phyloP scores from a whole-genome alignment of 2,113 vertebrate genomes.

The Ochotona princeps region DNA sequence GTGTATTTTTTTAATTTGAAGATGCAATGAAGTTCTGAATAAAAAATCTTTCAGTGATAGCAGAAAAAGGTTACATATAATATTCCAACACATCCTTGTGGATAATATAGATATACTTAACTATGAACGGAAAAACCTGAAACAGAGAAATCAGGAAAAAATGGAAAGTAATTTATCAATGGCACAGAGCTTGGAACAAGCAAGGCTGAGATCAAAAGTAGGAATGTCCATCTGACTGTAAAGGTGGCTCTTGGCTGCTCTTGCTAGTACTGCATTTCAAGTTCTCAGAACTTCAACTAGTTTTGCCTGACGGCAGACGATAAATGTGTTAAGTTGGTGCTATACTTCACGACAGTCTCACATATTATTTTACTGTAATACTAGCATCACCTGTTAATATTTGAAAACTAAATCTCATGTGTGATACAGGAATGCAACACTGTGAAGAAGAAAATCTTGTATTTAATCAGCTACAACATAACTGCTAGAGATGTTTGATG shows the following conservation, averaged over 20 bases:
- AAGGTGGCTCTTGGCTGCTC: background rate
- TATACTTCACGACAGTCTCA: background rate
- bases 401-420: background rate
- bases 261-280: background rate
- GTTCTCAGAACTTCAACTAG: background rate
- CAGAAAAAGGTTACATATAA: accelerated
- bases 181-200: background rate
- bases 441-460: background rate
- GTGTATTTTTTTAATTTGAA: background rate
- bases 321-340: background rate
- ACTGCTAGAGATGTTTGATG: background rate
- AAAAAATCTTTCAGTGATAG: background rate
- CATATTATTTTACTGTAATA: background rate
- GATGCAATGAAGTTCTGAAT: background rate
- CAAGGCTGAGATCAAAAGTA: background rate
- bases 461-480: slow-evolving; percentile 14
- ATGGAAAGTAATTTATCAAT: background rate
- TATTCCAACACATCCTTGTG: background rate
- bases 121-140: background rate
- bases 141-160: background rate
- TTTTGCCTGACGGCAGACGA: background rate
- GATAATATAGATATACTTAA: background rate
- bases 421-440: background rate
- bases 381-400: slow-evolving; percentile 2
- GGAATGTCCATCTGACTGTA: background rate